Percentiles rank a stretch among this genome's conserved stretches.
Evolutionary conservation across 2,797 vertebrate genomes (phyloP).

Genomic region (Mallotus villosus): DNA sequence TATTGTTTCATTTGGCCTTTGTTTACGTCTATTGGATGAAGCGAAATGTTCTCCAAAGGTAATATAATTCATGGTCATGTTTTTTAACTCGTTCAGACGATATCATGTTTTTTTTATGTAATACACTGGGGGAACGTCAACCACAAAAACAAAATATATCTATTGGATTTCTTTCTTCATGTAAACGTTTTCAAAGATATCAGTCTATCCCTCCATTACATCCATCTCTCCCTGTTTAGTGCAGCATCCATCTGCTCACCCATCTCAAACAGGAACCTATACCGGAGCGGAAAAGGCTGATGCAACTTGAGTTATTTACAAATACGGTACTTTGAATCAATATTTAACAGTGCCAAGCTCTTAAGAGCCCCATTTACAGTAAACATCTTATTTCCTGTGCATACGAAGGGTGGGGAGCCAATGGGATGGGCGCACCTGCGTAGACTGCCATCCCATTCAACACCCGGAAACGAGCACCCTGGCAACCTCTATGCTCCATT

Average conservation of each 20-base stretch:
- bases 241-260: constrained; percentile 46
- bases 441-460: constrained; percentile 51
- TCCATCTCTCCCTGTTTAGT: constrained; percentile 7
- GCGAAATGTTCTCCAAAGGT: background rate
- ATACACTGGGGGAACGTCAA: background rate
- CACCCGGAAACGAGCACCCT: constrained; percentile 30
- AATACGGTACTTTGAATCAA: constrained; percentile 74
- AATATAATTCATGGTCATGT: background rate
- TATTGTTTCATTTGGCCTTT: background rate
- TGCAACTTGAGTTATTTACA: constrained; percentile 66
- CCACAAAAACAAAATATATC: constrained; percentile 15
- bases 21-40: background rate
- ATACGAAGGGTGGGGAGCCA: constrained; percentile 60
- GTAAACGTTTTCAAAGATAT: background rate
- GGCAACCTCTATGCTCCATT: constrained; percentile 54
- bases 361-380: constrained; percentile 69
- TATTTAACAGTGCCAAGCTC: constrained; percentile 67
- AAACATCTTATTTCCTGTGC: constrained; percentile 73
- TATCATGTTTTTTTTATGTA: background rate
- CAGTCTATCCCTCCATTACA: constrained; percentile 8
- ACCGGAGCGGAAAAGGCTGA: constrained; percentile 45
- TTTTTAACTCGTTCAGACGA: background rate
- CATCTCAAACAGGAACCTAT: constrained; percentile 47
- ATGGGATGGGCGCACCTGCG: constrained; percentile 46
- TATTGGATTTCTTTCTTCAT: constrained; percentile 8